These are phyloP conservation scores for Palaemon carinicauda DNA, from an alignment of 1,140 invertebrate genomes.

Conservation along the genomic window DNA sequence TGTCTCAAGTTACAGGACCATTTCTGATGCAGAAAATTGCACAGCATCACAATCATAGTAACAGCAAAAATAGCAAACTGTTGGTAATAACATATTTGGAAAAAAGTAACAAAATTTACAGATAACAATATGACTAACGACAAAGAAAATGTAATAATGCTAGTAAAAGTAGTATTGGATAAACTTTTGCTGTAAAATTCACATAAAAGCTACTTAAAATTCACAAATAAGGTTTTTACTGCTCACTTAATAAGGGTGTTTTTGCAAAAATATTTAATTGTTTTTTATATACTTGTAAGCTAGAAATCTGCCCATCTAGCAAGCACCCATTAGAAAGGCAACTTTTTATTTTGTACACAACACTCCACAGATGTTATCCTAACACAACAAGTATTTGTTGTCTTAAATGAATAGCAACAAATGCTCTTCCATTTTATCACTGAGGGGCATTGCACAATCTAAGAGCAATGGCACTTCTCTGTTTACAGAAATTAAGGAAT, in stretches of 20 bases:
- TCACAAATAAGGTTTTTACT: neutral
- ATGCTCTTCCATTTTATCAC: neutral
- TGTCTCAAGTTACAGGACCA: neutral
- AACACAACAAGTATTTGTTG: neutral
- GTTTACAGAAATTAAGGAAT: neutral
- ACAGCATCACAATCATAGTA: neutral
- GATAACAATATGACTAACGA: neutral
- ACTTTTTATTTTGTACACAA: conserved; percentile 29
- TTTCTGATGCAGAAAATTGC: conserved; percentile 4
- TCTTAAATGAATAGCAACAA: neutral
- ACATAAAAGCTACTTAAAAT: neutral
- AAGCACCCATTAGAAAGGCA: conserved; percentile 38
- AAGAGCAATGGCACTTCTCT: neutral
- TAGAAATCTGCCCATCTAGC: conserved; percentile 38
- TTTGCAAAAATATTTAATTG: conserved; percentile 19
- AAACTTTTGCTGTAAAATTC: no score
- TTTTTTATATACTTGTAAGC: conserved; percentile 29
- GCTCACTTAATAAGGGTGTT: neutral
- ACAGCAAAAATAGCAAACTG: conserved; percentile 2
- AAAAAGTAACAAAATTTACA: neutral
- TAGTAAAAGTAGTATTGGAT: no score
- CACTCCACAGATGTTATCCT: conserved; percentile 32
- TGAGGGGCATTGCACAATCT: neutral
- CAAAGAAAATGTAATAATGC: no score
- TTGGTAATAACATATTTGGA: neutral